A percentile compares a stretch with the other conserved stretches of the same genome.
Evolutionary conservation across 2,888 invertebrate genomes (phyloP).

Genomic region (Podabrus alpinus): DNA sequence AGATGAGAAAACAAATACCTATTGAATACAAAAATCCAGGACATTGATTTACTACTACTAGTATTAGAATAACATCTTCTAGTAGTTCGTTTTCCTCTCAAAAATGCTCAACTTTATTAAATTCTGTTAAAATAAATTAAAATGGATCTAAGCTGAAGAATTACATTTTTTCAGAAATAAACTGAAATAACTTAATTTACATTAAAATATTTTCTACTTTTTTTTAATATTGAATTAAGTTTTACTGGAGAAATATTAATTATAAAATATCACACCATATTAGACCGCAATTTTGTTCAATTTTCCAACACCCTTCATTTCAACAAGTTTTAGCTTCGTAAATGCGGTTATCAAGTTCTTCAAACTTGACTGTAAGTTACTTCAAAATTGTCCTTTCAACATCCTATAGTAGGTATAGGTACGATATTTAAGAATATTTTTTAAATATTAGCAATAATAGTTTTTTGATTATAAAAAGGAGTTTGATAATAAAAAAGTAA

Average conservation of each 20-base stretch:
- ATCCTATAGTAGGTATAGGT: conserved; percentile 28
- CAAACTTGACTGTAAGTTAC: conserved; percentile 45
- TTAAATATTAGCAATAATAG: not conserved
- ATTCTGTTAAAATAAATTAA: too few species aligned
- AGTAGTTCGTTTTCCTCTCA: too few species aligned
- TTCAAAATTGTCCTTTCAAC: conserved; percentile 49
- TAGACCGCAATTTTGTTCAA: conserved; percentile 40
- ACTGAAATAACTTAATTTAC: too few species aligned
- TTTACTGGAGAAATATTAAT: conserved; percentile 21
- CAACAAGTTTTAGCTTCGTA: conserved; percentile 48
- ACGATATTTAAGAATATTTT: conserved; percentile 36
- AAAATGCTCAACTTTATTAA: too few species aligned
- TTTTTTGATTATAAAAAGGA: not conserved
- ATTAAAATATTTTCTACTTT: not conserved
- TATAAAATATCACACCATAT: conserved; percentile 32
- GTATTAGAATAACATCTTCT: too few species aligned
- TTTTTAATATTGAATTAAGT: not conserved
- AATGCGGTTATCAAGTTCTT: conserved; percentile 47
- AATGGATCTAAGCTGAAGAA: too few species aligned
- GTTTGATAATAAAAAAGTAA: not conserved
- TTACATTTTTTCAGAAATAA: too few species aligned
- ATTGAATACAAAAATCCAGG: not conserved
- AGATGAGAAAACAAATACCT: not conserved
- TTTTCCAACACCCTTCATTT: conserved; percentile 37
- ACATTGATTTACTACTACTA: too few species aligned